Percentiles rank a stretch among this genome's conserved stretches.
phyloP scores from a whole-genome alignment of 2,113 vertebrate species.

The Sus scrofa region T2T-Sscrofa CM000823.6:23784501-23785000 shows the following conservation, averaged over 20 bases:
- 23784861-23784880: neutral
- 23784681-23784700: neutral
- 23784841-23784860: neutral
- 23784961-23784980: neutral
- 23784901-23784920: neutral
- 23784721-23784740: neutral
- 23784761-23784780: neutral
- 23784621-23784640: too few species aligned
- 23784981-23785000: neutral
- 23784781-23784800: neutral
- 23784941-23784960: neutral
- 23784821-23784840: neutral
- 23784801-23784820: neutral
- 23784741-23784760: neutral
- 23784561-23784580: too few species aligned
- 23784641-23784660: too few species aligned
- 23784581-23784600: too few species aligned
- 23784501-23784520: too few species aligned
- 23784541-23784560: too few species aligned
- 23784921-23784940: neutral
- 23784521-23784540: too few species aligned
- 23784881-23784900: neutral
- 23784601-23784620: too few species aligned
- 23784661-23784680: neutral
- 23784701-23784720: constrained; percentile 5